Evolutionary conservation across 2,113 vertebrate genomes (phyloP).

Genomic region (Orthonyx spaldingii): DNA sequence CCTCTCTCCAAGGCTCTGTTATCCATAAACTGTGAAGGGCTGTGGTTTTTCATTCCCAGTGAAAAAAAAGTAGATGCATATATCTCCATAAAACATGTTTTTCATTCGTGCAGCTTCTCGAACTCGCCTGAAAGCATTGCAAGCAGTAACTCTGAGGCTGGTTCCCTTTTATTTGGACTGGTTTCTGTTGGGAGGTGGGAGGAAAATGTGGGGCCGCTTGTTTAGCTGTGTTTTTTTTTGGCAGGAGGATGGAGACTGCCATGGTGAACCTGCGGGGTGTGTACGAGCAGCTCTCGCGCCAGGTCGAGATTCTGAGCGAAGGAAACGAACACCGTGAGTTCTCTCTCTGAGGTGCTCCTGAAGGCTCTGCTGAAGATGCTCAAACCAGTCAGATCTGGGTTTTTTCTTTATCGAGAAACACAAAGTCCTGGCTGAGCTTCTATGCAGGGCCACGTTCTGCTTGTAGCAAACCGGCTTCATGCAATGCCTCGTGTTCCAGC

Average conservation of each 20-base stretch:
- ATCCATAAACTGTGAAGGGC: background rate
- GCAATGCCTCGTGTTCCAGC: fast-evolving
- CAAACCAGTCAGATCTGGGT: background rate
- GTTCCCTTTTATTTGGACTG: background rate
- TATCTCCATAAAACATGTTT: background rate
- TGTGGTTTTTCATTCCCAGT: background rate
- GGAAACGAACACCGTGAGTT: conserved; percentile 88
- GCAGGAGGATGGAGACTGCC: conserved; percentile 78
- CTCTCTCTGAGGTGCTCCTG: background rate
- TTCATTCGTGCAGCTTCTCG: background rate
- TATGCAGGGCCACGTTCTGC: fast-evolving
- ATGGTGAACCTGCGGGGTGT: conserved; percentile 78
- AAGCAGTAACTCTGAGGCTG: background rate
- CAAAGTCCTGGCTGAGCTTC: background rate
- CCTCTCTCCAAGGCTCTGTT: background rate
- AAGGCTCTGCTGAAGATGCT: background rate
- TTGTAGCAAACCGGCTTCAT: background rate
- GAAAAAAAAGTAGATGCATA: background rate
- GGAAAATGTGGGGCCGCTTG: background rate
- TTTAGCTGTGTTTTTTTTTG: conserved; percentile 53
- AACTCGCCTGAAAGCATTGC: background rate
- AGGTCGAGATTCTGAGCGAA: conserved; percentile 85
- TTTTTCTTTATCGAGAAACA: background rate
- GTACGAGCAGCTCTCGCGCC: conserved; percentile 79
- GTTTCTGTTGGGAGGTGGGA: background rate